Evolutionary conservation across 2,113 vertebrate species (phyloP), one percentile per base, ranked within the genome.

Genomic region (Turnix velox): DNA sequence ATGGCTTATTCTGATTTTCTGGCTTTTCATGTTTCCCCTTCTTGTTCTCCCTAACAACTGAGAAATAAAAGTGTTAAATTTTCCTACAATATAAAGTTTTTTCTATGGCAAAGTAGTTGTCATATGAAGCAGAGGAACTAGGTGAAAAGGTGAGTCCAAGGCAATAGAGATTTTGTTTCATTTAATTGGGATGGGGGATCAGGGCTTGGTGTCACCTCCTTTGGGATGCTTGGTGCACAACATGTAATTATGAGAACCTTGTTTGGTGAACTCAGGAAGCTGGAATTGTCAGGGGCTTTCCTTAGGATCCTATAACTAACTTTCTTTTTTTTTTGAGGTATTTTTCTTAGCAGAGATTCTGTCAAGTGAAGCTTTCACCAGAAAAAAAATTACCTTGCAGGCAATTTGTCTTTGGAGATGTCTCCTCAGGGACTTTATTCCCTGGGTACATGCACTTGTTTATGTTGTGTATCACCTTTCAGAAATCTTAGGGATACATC

Each of bases 201-300:
- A 80, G 63, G 65, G 22, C 59, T 71, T 84, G 80, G 57, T 87
- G 91, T 90, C 79, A 89, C 66, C 61, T 93, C 93, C 83, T 83
- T 67, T 84, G 93, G 88, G 96, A 92, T 72, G 9, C 43, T 37
- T 88, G 85, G 55, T 83, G 79, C 59, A 92, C 2, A 10, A 45
- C 33, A 40, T 58, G 79, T 59, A 88, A 86, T 93, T 91, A 94
- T 6, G 16, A 82, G 52, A 57, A 46, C 42, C 59, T 77, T 83
- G 35, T 73, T 79, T 33, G 69, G 46, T 92, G 72, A 81, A 39
- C 79, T 72, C 72, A 35, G 39, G 83, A 69, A 86, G 63, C 69
- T 71, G 68, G 35, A 96, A 89, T 91, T 93, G 55, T 35, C 67
- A 76, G 62, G 74, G 82, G 46, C 49, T 95, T 93, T 90, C 59